Base-by-base conservation (phyloP, 2,888 invertebrate genomes). In the Syrista parreyssii region DNA sequence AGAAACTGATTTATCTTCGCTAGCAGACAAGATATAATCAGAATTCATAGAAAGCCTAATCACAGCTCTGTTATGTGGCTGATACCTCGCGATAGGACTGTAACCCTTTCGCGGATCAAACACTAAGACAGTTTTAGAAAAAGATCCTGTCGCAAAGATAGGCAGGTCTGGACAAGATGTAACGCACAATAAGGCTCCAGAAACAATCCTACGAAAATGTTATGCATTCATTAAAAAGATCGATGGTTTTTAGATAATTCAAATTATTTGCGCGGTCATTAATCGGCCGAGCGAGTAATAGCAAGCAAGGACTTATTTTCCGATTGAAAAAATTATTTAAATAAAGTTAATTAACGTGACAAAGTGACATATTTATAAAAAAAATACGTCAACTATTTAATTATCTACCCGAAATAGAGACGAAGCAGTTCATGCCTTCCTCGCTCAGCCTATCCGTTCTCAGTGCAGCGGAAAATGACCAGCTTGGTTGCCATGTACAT, bases 1-100 rank as follows among this genome's bases (percentile, higher is more conserved):
- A 40, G 93, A 92, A 80, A 94, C 90, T 4, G 93, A 93, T 88
- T 92, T 93, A 81, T 94, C 94, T 84, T 94, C 94, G 82, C 94
- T 94, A 2, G 93, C 92, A 32, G 94, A 94, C 68, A 94, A 92
- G 79, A 94, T 90, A 86, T 93, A 92, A 81, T 93, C 91, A n/a
- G 88, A 86, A 79, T 84, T 88, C 89, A 91, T 89, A 32, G 86
- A 87, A 31, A 92, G 78, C 34, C 85, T 92, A 81, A 94, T 88
- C 2, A 94, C 93, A 32, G 94, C 93, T 9, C 93, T 92, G 83
- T 89, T 92, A 84, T 94, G 94, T 6, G 93, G 90, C 83, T 92
- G 92, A 84, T 93, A 94, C 3, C 87, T 88, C 68, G 87, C 88
- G 30, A 93, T 90, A 1, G 92, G 91, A n/a, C 81, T 86, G 0